A percentile compares a stretch with the other conserved stretches of the same genome.
phyloP scores from a whole-genome alignment of 2,113 vertebrate species.

The Arothron firmamentum region DNA sequence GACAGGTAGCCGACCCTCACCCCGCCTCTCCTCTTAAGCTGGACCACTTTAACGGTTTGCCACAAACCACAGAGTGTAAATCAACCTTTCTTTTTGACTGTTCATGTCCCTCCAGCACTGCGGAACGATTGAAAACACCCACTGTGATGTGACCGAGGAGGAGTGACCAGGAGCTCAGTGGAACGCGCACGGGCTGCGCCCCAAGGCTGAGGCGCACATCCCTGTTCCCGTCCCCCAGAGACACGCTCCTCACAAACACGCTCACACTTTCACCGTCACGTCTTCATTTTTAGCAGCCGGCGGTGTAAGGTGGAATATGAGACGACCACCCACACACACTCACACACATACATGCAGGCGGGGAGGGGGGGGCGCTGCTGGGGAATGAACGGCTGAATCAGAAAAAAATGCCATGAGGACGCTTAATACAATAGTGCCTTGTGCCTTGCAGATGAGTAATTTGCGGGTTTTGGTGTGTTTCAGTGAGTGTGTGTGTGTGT shows the following conservation, averaged over 20 bases:
- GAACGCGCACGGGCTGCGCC: too few species aligned
- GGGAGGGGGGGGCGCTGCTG: slow-evolving; percentile 22
- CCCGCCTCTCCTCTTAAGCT: background rate
- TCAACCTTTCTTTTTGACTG: too few species aligned
- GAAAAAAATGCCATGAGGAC: slow-evolving; percentile 39
- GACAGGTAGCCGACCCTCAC: slow-evolving; percentile 1
- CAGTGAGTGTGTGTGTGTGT: background rate
- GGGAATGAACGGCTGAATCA: slow-evolving; percentile 64
- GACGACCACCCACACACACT: slow-evolving; percentile 56
- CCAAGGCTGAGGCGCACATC: background rate
- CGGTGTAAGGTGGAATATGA: slow-evolving; percentile 59
- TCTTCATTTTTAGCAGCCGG: slow-evolving; percentile 70
- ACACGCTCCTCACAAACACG: slow-evolving; percentile 49
- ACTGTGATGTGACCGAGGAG: background rate
- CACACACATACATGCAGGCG: slow-evolving; percentile 23
- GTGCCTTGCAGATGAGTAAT: slow-evolving; percentile 48
- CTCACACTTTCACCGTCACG: slow-evolving; percentile 67
- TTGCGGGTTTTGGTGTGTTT: slow-evolving; percentile 4
- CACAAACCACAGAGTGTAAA: slow-evolving; percentile 34
- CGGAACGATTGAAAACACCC: too few species aligned
- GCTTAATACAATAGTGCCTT: slow-evolving; percentile 53
- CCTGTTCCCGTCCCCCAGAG: background rate
- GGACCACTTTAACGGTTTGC: slow-evolving; percentile 11
- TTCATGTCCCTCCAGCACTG: too few species aligned
- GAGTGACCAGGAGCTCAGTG: background rate